Percentiles rank a stretch among this genome's conserved stretches.
Conservation (phyloP, 2,113 vertebrate genomes). For the Desmodus rotundus region DNA sequence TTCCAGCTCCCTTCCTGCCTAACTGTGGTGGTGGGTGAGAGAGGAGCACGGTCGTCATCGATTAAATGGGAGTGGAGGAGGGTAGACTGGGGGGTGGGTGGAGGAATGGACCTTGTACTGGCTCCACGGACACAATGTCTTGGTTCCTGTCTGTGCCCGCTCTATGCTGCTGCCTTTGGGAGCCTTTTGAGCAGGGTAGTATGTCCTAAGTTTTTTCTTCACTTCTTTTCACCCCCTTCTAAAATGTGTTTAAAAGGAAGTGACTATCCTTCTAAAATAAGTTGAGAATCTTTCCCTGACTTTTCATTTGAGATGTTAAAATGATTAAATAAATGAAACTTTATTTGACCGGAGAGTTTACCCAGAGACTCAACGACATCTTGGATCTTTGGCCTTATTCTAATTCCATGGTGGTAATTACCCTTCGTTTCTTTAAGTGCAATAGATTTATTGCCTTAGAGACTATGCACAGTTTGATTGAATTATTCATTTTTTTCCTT, state of each 20-base stretch:
- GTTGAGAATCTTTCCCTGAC: conserved; percentile 76
- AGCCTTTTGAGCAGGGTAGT: conserved; percentile 38
- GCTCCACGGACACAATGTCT: conserved; percentile 71
- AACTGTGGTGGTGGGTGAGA: conserved; percentile 67
- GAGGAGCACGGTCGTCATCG: conserved; percentile 69
- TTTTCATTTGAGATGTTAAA: conserved; percentile 76
- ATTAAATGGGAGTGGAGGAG: conserved; percentile 54
- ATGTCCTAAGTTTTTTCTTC: neutral
- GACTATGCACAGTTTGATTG: conserved; percentile 87
- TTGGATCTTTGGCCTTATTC: conserved; percentile 81
- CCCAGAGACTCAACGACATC: conserved; percentile 76
- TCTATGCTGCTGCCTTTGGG: conserved; percentile 30
- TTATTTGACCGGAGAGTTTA: conserved; percentile 82
- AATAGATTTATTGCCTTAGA: conserved; percentile 88
- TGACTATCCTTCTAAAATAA: conserved; percentile 63
- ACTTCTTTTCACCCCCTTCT: neutral
- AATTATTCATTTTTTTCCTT: conserved; percentile 91
- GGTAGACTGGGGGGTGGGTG: conserved; percentile 27
- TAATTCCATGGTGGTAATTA: conserved; percentile 85
- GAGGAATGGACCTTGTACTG: conserved; percentile 76
- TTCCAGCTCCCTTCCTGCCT: conserved; percentile 67
- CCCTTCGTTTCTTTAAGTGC: conserved; percentile 85
- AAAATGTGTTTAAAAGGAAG: conserved; percentile 49
- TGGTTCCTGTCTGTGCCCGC: neutral
- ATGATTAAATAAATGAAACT: conserved; percentile 84